phyloP scores from a whole-genome alignment of 2,888 invertebrate species.

The Geotrupes spiniger region DNA sequence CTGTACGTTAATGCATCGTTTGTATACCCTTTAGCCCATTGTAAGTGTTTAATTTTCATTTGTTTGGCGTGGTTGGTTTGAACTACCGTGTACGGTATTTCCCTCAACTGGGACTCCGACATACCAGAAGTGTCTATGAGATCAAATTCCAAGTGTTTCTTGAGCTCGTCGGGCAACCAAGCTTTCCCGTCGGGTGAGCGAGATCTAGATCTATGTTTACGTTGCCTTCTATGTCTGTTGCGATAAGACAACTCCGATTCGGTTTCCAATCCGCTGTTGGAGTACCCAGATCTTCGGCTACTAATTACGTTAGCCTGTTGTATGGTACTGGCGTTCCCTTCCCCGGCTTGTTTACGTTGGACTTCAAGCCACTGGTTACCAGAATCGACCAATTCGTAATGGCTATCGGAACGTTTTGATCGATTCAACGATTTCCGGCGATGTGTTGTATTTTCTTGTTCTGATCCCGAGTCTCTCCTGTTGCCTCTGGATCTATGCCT shows the following conservation, averaged over 20 bases:
- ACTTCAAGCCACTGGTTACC: constrained; percentile 88
- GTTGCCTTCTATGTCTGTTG: constrained; percentile 39
- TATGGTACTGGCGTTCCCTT: constrained; percentile 54
- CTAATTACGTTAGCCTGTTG: constrained; percentile 70
- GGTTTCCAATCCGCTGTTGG: constrained; percentile 51
- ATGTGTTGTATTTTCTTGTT: constrained; percentile 60
- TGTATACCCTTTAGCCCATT: constrained; percentile 36
- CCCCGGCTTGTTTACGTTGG: constrained; percentile 62
- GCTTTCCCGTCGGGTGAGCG: constrained; percentile 68
- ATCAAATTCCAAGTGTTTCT: constrained; percentile 84
- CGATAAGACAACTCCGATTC: constrained; percentile 50
- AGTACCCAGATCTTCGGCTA: constrained; percentile 51
- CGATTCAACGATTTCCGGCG: constrained; percentile 39
- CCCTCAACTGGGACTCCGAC: constrained; percentile 81
- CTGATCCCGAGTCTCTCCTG: constrained; percentile 71
- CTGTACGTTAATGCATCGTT: constrained; percentile 12
- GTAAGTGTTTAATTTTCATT: constrained; percentile 52
- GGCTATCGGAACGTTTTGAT: constrained; percentile 46
- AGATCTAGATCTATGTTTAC: constrained; percentile 55
- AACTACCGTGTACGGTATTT: constrained; percentile 86
- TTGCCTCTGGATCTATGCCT: constrained; percentile 73
- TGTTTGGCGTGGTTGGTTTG: constrained; percentile 66
- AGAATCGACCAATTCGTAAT: constrained; percentile 78
- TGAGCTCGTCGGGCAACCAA: constrained; percentile 73
- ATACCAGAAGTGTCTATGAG: constrained; percentile 86